Evolutionary conservation across 30 jellyfish, hydroid and myxozoan genomes (phyloP).

Genomic region (Chironex yamaguchii): DNA sequence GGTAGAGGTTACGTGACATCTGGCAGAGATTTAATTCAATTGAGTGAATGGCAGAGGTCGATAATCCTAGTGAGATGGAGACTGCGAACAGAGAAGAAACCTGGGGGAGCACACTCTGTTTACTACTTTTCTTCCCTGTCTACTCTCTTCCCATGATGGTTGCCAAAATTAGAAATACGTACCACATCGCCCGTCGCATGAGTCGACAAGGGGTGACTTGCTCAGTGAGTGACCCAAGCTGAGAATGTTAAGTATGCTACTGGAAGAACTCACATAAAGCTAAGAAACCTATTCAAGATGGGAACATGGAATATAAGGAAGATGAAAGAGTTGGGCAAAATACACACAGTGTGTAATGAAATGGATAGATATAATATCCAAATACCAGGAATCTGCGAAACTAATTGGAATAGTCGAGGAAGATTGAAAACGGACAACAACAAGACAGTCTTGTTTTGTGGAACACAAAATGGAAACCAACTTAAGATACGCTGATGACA

Average conservation of each 20-base stretch:
- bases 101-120: too few relatives aligned
- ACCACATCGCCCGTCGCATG: slow-evolving; percentile 77
- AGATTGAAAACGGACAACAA: slow-evolving; percentile 1
- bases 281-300: background rate
- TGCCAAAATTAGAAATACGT: background rate
- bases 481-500: too few relatives aligned
- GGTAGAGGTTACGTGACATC: too few relatives aligned
- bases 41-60: too few relatives aligned
- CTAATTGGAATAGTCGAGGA: slow-evolving; percentile 38
- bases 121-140: too few relatives aligned
- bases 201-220: slow-evolving; percentile 66
- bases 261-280: too few relatives aligned
- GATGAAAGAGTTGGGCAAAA: slow-evolving; percentile 41
- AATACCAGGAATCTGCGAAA: slow-evolving; percentile 19
- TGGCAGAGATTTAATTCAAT: too few relatives aligned
- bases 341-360: slow-evolving; percentile 19
- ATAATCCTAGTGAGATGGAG: too few relatives aligned
- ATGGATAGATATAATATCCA: slow-evolving; percentile 10
- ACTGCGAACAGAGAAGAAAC: too few relatives aligned
- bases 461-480: too few relatives aligned
- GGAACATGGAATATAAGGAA: slow-evolving; percentile 68
- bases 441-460: too few relatives aligned
- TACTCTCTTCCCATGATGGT: too few relatives aligned
- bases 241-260: slow-evolving; percentile 38
- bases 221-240: slow-evolving; percentile 34